Base-by-base conservation (phyloP, 2,113 vertebrate genomes). In the Sceloporus tristichus region DNA sequence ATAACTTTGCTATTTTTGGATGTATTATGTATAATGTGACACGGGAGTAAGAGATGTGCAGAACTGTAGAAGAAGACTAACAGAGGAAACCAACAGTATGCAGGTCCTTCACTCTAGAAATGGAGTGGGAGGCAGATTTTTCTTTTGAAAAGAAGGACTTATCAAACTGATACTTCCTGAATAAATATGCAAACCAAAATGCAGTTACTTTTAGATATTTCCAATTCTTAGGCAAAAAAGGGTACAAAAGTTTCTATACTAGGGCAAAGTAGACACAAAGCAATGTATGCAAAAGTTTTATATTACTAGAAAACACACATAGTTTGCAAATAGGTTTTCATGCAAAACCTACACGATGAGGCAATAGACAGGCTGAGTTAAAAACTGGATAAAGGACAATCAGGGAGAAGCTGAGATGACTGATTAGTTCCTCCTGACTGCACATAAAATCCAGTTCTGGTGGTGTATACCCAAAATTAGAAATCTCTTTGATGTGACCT, bases 391-490 rank as follows among this genome's bases (percentile, higher is more conserved):
- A 77, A 83, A 29, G 4, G 16, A 71, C 40, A 83, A 83, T n/a
- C 48, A 2, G 42, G 54, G 66, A 83, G 42, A 70, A 53, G 70
- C 42, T 18, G 16, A 83, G 25, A 18, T 42, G 42, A 19, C 9
- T 65, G 25, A 65, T 18, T 77, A 8, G 25, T 29, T 8, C 40
- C 27, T 59, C 29, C 23, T 1, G 25, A 9, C 38, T 77, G 74
- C 25, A 27, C 27, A n/a, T 38, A 54, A 23, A 40, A n/a, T 68
- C 13, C 42, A 29, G 71, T n/a, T 65, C 40, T 82, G 71, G 65
- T 78, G 62, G 38, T 74, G 68, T 48, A 48, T 48, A n/a, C 73
- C 62, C 42, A 68, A 42, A 89, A 77, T 82, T 59, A 86, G 84
- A 76, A 89, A 59, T 21, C 59, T 21, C 65, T 77, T 82, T 82